Evolutionary conservation across 2,113 vertebrate species (phyloP).

Genomic region (Prinia subflava): DNA sequence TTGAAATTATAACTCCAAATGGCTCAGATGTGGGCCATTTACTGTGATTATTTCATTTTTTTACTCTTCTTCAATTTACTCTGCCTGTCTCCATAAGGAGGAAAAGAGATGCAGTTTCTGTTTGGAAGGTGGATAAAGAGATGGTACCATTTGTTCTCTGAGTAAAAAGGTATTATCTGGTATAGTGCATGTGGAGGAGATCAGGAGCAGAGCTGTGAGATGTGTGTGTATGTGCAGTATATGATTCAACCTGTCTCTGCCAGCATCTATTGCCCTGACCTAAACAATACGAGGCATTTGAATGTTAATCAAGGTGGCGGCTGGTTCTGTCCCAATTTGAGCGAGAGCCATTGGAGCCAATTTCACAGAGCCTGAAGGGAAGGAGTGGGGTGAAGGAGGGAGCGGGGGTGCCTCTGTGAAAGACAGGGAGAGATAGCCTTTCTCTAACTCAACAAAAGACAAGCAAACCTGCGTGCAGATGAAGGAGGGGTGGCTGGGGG

Average conservation of each 20-base stretch:
- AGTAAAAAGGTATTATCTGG: not conserved
- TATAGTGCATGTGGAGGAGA: not conserved
- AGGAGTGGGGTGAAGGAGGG: not conserved
- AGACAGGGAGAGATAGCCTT: constrained; percentile 32
- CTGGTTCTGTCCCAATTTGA: constrained; percentile 36
- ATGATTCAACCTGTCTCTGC: not conserved
- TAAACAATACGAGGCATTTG: not conserved
- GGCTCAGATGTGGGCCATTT: constrained; percentile 23
- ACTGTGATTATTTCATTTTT: constrained; percentile 48
- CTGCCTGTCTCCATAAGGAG: not conserved
- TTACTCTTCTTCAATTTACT: constrained; percentile 34
- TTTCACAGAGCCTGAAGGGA: constrained; percentile 28
- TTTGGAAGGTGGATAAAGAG: not conserved
- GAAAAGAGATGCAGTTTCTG: not conserved
- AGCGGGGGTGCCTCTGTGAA: constrained; percentile 20
- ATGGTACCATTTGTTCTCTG: constrained; percentile 15
- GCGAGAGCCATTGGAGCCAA: not conserved
- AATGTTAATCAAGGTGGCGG: constrained; percentile 53
- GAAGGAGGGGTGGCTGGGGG: constrained; percentile 1
- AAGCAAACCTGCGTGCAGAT: constrained; percentile 16
- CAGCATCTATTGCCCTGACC: not conserved
- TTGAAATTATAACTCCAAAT: constrained; percentile 31
- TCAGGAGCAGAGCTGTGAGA: not conserved
- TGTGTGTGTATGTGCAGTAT: not conserved
- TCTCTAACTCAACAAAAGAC: constrained; percentile 45